Evolutionary conservation across 2,888 invertebrate genomes (phyloP), one percentile per base, ranked within the genome.

Genomic region (Deilephila porcellus): DNA sequence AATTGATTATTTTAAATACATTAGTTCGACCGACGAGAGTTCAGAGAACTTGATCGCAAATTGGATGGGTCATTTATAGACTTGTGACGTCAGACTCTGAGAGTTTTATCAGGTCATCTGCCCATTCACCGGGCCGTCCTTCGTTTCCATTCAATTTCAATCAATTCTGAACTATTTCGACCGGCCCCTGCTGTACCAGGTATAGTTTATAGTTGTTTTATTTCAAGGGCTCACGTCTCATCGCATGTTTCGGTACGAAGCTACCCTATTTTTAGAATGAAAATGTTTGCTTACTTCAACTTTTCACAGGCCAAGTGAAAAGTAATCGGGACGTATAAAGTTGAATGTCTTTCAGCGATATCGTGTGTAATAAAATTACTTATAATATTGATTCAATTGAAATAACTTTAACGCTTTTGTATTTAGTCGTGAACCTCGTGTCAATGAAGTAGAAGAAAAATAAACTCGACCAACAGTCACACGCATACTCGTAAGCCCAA

Each of bases 131-230:
- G 11, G 34, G 20, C 64, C 64, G 37, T 34, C 37, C 37, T 45
- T 64, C 37, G 64, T 45, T 64, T 45, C 45, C 64, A 45, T 64
- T 45, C 64, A 37, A 64, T 64, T 64, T 37, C 64, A 64, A 64
- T 64, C 64, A 64, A 64, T 64, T 64, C 37, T 45, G 64, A 64
- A 64, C 64, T 64, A 64, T 64, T 64, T 64, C 64, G 37, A 20
- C 20, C 64, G 8, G 20, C 20, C 37, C n/a, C n/a, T n/a, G n/a
- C 64, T 45, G 37, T 14, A 11, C 37, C 11, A 14, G 19, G 37
- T 45, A 45, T 45, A 64, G n/a, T 63, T 62, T 37, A 63, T 37
- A 64, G 11, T 20, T 20, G 64, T 64, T 64, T 45, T 45, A 64
- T 64, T 45, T 20, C 20, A 45, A 64, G 37, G 11, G n/a, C n/a